Evolutionary conservation across 2,113 vertebrate genomes (phyloP), one percentile per base, ranked within the genome.

Genomic region (Coptodon rendalli): DNA sequence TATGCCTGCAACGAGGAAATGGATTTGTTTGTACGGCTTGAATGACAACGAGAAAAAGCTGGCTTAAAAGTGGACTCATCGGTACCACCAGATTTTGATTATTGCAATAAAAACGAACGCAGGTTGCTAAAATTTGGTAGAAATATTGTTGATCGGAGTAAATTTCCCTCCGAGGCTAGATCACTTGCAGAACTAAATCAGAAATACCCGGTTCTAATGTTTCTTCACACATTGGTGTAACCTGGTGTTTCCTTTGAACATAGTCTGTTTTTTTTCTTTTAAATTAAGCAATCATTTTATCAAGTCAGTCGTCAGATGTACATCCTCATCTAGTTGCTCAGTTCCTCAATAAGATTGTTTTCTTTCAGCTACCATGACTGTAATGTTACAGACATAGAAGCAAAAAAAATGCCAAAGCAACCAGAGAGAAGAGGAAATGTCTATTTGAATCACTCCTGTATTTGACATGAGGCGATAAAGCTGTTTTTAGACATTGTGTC

Each of bases 241-340:
- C n/a, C 31, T 29, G 9, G 4, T 27, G 14, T 34, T 22, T 34
- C 31, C 50, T 71, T 68, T 31, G 12, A 13, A 71, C 34, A 7
- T 1, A 1, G 9, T 54, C 8, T 10, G 2, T 68, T 10, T 7
- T 43, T 16, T 73, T 45, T 10, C 14, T 45, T 73, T 71, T 43
- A 17, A 50, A 78, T 78, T 50, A 78, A 10, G 27, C 45, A 36
- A 76, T 66, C 8, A 24, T 52, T 80, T 76, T 61, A 86, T 86
- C 57, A 9, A 16, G 14, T 3, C n/a, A 40, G 24, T 36, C 10
- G 29, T 24, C 50, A 71, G 31, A 53, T 13, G 87, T 87, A 82
- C 85, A 91, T 93, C 87, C 84, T 90, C 88, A 84, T 92, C 78
- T 87, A 40, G n/a, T 43, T 89, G 68, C 86, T 85, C 38, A 84